Percentiles rank a stretch among this genome's conserved stretches.
phyloP scores from a whole-genome alignment of 2,113 vertebrate species.

The Phalacrocorax pelagicus region DNA sequence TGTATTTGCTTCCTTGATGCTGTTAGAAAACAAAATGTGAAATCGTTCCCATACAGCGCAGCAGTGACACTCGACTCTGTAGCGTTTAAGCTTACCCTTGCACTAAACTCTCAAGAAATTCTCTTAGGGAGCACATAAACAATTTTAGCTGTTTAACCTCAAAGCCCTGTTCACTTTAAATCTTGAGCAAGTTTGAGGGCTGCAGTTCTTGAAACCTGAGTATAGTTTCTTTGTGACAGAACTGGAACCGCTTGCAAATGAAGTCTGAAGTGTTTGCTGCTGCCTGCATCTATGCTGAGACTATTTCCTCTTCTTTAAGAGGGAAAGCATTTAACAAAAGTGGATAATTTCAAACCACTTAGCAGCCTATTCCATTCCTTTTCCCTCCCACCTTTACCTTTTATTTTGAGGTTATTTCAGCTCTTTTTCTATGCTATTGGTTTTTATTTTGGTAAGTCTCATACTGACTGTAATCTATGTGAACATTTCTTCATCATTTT shows the following conservation, averaged over 20 bases:
- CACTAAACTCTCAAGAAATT: background rate
- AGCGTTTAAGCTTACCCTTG: background rate
- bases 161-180: background rate
- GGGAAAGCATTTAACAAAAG: background rate
- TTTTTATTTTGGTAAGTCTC: background rate
- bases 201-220: background rate
- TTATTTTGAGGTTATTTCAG: background rate
- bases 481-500: background rate
- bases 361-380: background rate
- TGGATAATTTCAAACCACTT: background rate
- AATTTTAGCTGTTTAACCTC: background rate
- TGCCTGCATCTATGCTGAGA: background rate
- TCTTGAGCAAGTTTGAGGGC: background rate
- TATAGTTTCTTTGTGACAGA: background rate
- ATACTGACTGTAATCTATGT: background rate
- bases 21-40: background rate
- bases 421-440: background rate
- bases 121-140: background rate
- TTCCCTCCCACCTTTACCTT: background rate
- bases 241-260: background rate
- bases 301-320: background rate
- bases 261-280: constrained; percentile 16
- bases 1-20: background rate
- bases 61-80: background rate
- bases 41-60: background rate